Percentiles rank a stretch among this genome's conserved stretches.
These are phyloP conservation scores for Trichechus manatus DNA, from an alignment of 2,113 vertebrate species.

Conservation along the genomic window DNA sequence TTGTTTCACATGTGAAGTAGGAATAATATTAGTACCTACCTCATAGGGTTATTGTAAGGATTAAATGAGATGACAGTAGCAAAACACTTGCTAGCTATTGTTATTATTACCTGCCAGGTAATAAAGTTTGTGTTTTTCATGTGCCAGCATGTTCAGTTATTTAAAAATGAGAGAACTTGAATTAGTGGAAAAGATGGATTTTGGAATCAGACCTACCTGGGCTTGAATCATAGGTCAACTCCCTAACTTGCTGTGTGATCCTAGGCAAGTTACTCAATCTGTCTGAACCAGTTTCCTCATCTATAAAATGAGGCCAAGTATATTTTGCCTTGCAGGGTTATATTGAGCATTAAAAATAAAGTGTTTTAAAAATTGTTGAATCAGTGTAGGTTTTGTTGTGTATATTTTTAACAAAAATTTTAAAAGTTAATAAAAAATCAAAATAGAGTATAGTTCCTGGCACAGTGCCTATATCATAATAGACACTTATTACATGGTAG, in stretches of 20 bases:
- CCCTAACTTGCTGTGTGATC: neutral
- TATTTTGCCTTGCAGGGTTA: neutral
- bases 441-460: neutral
- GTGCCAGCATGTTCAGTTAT: neutral
- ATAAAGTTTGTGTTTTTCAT: conserved; percentile 27
- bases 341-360: conserved; percentile 14
- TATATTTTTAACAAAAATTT: no score
- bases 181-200: conserved; percentile 34
- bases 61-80: neutral
- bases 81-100: neutral
- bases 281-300: conserved; percentile 13
- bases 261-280: neutral
- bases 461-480: neutral
- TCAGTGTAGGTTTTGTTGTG: no score
- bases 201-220: neutral
- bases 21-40: neutral
- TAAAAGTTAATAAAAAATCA: no score
- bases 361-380: neutral
- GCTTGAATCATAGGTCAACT: conserved; percentile 12
- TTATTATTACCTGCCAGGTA: neutral
- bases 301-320: conserved; percentile 35
- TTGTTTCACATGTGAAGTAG: neutral
- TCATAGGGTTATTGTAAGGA: neutral
- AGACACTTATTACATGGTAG: neutral
- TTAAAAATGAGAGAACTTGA: neutral